Conservation (phyloP, 2,797 vertebrate species). For the Dipus sagitta region DNA sequence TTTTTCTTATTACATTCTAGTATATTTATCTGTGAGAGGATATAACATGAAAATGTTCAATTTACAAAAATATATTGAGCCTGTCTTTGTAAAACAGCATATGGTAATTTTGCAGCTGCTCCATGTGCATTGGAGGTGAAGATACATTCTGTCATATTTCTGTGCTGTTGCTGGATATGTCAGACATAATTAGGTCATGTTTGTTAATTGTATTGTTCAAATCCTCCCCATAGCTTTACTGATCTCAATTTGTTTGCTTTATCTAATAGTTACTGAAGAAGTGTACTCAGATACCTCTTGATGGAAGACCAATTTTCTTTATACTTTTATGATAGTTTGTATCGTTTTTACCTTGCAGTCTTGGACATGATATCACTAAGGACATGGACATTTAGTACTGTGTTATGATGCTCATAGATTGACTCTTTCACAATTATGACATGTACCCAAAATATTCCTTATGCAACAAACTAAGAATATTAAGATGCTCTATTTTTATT, state of each 20-base stretch:
- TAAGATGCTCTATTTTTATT: not conserved
- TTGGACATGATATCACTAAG: not conserved
- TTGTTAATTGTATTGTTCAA: not conserved
- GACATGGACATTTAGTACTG: not conserved
- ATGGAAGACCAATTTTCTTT: not conserved
- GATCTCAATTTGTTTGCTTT: not conserved
- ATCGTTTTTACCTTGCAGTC: not conserved
- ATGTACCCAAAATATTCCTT: not conserved
- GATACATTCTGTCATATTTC: not conserved
- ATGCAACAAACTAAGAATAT: not conserved
- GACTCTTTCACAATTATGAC: not conserved
- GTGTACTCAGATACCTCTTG: not conserved
- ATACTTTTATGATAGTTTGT: not conserved
- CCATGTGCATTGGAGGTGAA: not conserved
- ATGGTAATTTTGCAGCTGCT: not conserved
- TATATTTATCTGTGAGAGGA: not conserved
- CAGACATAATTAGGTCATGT: not conserved
- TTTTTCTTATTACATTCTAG: not conserved
- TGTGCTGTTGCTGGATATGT: not conserved
- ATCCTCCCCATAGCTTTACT: not conserved
- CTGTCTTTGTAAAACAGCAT: not conserved
- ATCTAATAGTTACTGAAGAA: not conserved
- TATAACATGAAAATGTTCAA: constrained; percentile 25
- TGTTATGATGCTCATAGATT: not conserved
- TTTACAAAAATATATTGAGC: not conserved